Evolutionary conservation across 2,113 vertebrate species (phyloP), one percentile per base, ranked within the genome.

Genomic region (Melanerpes aurifrons): DNA sequence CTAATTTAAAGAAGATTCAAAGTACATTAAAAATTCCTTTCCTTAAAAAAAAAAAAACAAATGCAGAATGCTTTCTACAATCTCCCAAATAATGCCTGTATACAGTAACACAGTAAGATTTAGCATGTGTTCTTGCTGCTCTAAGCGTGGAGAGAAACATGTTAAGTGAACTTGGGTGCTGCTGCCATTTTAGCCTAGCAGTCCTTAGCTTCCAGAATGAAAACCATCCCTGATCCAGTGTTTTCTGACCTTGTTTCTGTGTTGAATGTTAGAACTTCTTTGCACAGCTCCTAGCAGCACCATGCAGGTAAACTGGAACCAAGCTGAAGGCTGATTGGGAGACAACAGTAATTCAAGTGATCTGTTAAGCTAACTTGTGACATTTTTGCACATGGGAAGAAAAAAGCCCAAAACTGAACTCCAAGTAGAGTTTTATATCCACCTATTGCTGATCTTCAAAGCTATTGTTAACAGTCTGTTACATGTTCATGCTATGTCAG

Each of bases 161-260:
- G 2, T 2, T 2, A 14, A 35, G 22, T 25, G 43, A 64, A 32
- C 50, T 76, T n/a, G 40, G 43, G 6, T 64, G 31, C 43, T 77
- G 2, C 47, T 77, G 2, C 8, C 2, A 5, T 40, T 75, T 48
- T 24, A 79, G 26, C 48, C 63, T 58, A 11, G 69, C 73, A 37
- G 48, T 9, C 57, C 19, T 62, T 48, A 12, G 17, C 40, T 62
- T 82, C 58, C 40, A 35, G 67, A 70, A 13, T 28, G 58, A 48
- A 54, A 68, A 57, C 22, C 7, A 25, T 48, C 20, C 17, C 45
- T n/a, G 17, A 5, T 26, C 13, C 2, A 7, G 29, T 15, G 5
- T 15, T 74, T 91, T 56, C 48, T 76, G 75, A 18, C 53, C 3
- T 2, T 0, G 1, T 37, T 10, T 1, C 0, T 6, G 3, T 20